phyloP scores from a whole-genome alignment of 2,888 invertebrate species.

The Xestia xanthographa region DNA sequence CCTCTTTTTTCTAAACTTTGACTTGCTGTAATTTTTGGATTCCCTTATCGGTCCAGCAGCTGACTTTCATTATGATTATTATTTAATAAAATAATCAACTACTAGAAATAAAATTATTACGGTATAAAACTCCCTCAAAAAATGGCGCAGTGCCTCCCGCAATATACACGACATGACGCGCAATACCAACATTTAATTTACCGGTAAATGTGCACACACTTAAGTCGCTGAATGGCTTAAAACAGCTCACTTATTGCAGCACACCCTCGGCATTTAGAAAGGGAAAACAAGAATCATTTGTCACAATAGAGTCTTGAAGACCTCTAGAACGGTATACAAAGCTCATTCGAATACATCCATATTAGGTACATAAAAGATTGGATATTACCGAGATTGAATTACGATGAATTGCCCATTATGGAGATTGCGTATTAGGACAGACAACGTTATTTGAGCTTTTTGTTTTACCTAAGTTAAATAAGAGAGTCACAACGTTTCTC shows the following conservation, averaged over 20 bases:
- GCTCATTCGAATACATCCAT: conserved; percentile 37
- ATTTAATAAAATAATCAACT: neutral
- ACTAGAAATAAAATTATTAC: neutral
- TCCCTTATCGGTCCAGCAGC: neutral
- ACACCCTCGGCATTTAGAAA: conserved; percentile 29
- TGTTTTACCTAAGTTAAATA: conserved; percentile 28
- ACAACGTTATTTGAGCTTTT: conserved; percentile 21
- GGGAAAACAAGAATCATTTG: conserved; percentile 27
- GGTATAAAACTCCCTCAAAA: neutral
- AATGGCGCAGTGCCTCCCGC: neutral
- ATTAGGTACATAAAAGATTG: conserved; percentile 26
- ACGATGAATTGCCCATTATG: conserved; percentile 44
- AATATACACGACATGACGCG: conserved; percentile 7
- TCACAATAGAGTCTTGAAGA: conserved; percentile 20
- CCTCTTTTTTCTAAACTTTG: neutral
- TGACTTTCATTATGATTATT: neutral
- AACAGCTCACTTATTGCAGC: conserved; percentile 28
- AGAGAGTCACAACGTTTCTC: conserved; percentile 17
- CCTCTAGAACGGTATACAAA: conserved; percentile 19
- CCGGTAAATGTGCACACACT: conserved; percentile 27
- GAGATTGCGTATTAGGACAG: conserved; percentile 36
- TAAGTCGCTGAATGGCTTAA: conserved; percentile 12
- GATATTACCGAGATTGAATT: conserved; percentile 34
- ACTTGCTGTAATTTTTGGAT: neutral
- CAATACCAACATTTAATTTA: conserved; percentile 27